Base-by-base conservation (phyloP, 2,797 vertebrate genomes). In the Chanos chanos region DNA sequence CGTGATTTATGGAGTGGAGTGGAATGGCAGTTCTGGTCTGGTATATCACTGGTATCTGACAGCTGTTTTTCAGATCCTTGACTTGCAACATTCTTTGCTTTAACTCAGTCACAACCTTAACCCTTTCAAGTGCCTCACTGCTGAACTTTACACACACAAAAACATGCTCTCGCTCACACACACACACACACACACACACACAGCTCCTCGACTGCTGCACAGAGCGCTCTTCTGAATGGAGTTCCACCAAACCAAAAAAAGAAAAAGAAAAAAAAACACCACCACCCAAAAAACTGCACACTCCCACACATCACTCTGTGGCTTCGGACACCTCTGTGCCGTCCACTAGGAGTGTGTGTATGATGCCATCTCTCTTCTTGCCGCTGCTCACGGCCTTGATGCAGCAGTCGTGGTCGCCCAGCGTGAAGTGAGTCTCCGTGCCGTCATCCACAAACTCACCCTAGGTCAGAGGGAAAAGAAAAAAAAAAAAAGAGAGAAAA, bases 401-500 rank as follows among this genome's bases (percentile, higher is more conserved):
- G 64, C 86, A 95, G 82, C 97, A 99, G 74, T 87, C 89, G 50
- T 98, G 94, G 53, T 90, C 83, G 15, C 87, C 90, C 1, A 99
- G 81, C 1, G 79, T 90, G 86, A 99, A 99, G 80, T 98, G 96
- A 0, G 97, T 99, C 80, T 99, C 96, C 0, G 96, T 98, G 48
- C 96, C 96, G 1, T 99, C 95, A 0, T 99, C 96, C 54, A 99
- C 96, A 80, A 99, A 99, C 86, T 98, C 96, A 15, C 95, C 96
- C 97, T 99, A 74, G 15, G 16, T 28, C 31, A 5, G 12, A 37
- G 12, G 25, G 5, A 18, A 16, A 8, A 3, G 30, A 16, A 2
- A 10, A 4, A 19, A 12, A 31, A 34, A 7, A 13, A 7, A 41
- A 33, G 0, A 22, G 37, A 40, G 5, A 39, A 5, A 13, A n/a